A percentile compares a stretch with the other conserved stretches of the same genome.
These are phyloP conservation scores for Limnodromus scolopaceus DNA, from an alignment of 2,797 vertebrate species.

Conservation along the genomic window DNA sequence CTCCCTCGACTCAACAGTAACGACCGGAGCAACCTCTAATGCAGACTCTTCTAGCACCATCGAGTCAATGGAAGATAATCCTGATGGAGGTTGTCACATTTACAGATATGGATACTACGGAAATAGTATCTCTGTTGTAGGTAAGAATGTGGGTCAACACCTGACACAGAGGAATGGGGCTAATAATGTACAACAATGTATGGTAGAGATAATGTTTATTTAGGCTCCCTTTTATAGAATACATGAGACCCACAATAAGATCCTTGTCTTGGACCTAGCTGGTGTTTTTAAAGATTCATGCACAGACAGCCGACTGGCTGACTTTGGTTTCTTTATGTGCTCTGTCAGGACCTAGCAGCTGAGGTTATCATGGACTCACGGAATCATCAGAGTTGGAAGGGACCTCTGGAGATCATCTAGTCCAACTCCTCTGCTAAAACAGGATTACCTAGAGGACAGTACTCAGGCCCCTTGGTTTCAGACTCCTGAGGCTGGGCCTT, in stretches of 20 bases:
- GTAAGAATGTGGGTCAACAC: constrained; percentile 68
- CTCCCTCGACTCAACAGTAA: not conserved
- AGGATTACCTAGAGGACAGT: too few relatives aligned
- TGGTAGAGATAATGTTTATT: not conserved
- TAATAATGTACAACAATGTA: not conserved
- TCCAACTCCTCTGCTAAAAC: too few relatives aligned
- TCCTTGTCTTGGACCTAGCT: not conserved
- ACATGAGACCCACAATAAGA: not conserved
- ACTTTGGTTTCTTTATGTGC: not conserved
- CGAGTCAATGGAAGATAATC: not conserved
- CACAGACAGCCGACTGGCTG: not conserved
- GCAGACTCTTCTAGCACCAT: not conserved
- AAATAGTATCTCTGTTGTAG: constrained; percentile 82
- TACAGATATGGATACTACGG: constrained; percentile 85
- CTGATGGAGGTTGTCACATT: constrained; percentile 79
- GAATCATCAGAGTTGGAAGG: too few relatives aligned
- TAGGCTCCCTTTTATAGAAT: not conserved
- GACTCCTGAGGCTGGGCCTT: not conserved
- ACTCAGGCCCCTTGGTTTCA: not conserved
- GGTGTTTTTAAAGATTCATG: not conserved
- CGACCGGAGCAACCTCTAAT: not conserved
- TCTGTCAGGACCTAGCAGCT: not conserved
- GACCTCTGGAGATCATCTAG: too few relatives aligned
- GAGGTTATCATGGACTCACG: not conserved
- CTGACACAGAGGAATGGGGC: not conserved